These are phyloP conservation scores for Gavialis gangeticus DNA, from an alignment of 2,113 vertebrate species.

Conservation along the genomic window DNA sequence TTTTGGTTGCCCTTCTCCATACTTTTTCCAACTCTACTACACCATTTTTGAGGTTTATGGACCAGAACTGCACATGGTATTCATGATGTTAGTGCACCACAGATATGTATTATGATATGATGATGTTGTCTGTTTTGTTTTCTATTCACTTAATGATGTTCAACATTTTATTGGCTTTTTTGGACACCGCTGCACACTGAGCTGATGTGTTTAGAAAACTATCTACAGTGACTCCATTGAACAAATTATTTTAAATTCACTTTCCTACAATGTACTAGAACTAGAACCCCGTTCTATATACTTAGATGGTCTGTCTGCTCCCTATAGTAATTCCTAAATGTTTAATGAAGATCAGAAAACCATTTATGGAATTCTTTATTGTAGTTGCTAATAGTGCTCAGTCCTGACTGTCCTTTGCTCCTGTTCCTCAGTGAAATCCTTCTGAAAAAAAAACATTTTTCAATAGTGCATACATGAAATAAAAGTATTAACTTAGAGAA, in stretches of 20 bases:
- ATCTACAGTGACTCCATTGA: too few relatives aligned
- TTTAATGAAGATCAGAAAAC: not conserved
- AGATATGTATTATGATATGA: too few relatives aligned
- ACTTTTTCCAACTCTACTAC: too few relatives aligned
- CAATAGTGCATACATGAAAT: not conserved
- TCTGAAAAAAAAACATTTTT: not conserved
- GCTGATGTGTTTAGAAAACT: too few relatives aligned
- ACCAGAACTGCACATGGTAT: too few relatives aligned
- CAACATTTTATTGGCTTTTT: too few relatives aligned
- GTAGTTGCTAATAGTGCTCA: not conserved
- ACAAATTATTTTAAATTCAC: not conserved
- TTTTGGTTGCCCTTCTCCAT: too few relatives aligned
- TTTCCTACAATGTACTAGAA: not conserved
- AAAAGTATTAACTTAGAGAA: not conserved
- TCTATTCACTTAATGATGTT: too few relatives aligned
- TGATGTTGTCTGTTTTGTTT: too few relatives aligned
- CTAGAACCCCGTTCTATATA: not conserved
- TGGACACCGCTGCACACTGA: too few relatives aligned
- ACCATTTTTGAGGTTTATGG: too few relatives aligned
- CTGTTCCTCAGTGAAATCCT: not conserved
- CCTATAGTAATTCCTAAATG: not conserved
- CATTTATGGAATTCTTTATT: not conserved
- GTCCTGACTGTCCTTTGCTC: not conserved
- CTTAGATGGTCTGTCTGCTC: fast-evolving
- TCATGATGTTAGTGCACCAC: too few relatives aligned